Evolutionary conservation across 2,113 vertebrate genomes (phyloP).

Genomic region (Boulengeromyrus knoepffleri): DNA sequence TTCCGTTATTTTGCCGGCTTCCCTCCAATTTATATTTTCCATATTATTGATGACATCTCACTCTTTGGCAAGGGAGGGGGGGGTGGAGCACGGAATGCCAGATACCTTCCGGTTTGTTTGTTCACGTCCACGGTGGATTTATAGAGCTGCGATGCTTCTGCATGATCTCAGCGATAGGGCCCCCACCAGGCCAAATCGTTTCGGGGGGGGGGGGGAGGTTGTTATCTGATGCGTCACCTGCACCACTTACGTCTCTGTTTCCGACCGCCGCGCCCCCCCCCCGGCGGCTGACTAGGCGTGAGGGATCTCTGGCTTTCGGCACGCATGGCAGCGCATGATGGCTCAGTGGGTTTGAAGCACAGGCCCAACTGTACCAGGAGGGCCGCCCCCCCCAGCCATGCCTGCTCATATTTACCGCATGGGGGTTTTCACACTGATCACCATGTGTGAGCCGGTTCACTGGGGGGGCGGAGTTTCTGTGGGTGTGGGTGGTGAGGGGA

Average conservation of each 20-base stretch:
- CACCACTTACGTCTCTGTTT: neutral
- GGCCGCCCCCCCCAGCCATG: neutral
- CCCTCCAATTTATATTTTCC: neutral
- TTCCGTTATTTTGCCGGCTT: neutral
- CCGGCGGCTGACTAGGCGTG: too few species aligned
- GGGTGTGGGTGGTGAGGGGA: neutral
- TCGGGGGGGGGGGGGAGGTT: too few species aligned
- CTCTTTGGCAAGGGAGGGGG: neutral
- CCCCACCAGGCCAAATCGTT: neutral
- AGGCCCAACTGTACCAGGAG: too few species aligned
- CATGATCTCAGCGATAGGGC: neutral
- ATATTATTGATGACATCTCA: neutral
- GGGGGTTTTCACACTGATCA: neutral
- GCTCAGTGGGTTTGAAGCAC: too few species aligned
- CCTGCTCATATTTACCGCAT: neutral
- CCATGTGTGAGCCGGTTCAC: neutral
- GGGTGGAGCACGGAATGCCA: neutral
- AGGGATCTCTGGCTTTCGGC: too few species aligned
- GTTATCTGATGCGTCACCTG: neutral
- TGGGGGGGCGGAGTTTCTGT: neutral
- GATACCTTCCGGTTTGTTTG: neutral
- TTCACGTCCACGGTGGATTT: neutral
- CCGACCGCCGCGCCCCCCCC: too few species aligned
- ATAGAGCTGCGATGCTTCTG: neutral
- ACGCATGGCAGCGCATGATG: too few species aligned